Evolutionary conservation across 2,113 vertebrate genomes (phyloP).

Genomic region (Nerophis lumbriciformis): DNA sequence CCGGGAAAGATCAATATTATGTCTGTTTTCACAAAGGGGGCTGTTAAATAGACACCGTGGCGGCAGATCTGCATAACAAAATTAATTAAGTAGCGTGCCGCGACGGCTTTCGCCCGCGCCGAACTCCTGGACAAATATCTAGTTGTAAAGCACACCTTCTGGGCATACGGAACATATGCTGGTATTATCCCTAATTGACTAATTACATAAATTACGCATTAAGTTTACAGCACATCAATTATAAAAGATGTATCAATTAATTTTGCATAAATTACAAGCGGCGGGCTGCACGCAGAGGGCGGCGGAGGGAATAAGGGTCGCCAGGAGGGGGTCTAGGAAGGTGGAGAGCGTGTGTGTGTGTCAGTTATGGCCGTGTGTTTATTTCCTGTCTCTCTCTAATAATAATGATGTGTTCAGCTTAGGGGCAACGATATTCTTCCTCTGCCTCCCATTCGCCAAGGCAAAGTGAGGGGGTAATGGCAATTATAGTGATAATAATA

Average conservation of each 20-base stretch:
- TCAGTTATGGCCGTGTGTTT: conserved; percentile 82
- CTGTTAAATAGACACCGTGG: conserved; percentile 98
- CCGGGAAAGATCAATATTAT: conserved; percentile 99
- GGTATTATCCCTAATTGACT: conserved; percentile 99
- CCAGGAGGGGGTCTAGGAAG: conserved; percentile 77
- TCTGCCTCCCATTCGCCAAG: conserved; percentile 75
- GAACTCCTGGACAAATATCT: conserved; percentile 99
- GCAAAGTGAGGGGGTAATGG: conserved; percentile 79
- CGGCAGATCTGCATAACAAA: conserved; percentile 99
- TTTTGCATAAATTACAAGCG: conserved; percentile 99
- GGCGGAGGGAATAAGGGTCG: conserved; percentile 81
- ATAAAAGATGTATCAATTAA: conserved; percentile 99
- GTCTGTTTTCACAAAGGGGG: conserved; percentile 99
- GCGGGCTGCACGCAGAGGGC: conserved; percentile 79
- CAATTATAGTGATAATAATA: conserved; percentile 99
- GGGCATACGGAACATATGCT: conserved; percentile 99
- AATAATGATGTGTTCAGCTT: conserved; percentile 99
- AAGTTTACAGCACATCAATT: conserved; percentile 99
- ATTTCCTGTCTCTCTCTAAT: conserved; percentile 95
- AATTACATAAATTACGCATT: conserved; percentile 99
- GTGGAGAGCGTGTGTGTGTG: conserved; percentile 47
- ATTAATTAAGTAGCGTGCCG: conserved; percentile 99
- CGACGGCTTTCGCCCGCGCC: conserved; percentile 74
- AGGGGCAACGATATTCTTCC: conserved; percentile 82
- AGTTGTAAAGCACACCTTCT: conserved; percentile 99